phyloP scores from a whole-genome alignment of 2,797 vertebrate species.

The Neosilurus hyrtlii region DNA sequence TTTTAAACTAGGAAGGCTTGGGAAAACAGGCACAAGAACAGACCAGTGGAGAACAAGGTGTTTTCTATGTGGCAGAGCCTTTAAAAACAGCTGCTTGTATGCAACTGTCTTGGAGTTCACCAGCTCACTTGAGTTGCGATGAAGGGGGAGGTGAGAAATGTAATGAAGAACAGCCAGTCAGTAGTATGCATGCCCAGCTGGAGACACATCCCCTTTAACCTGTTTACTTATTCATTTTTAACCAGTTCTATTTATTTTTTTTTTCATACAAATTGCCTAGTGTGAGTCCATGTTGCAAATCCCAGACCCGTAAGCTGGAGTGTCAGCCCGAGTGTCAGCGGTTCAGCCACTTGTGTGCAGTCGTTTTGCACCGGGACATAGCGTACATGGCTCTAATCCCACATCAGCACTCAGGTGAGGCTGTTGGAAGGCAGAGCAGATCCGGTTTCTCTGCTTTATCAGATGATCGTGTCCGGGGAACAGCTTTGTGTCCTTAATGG shows the following conservation, averaged over 20 bases:
- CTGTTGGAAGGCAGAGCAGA: constrained; percentile 62
- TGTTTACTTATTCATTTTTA: not conserved
- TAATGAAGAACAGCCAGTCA: no score
- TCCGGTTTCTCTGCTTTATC: constrained; percentile 76
- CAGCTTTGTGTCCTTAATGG: constrained; percentile 74
- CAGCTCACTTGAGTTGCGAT: no score
- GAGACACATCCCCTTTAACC: not conserved
- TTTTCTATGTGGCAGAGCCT: no score
- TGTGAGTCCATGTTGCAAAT: not conserved
- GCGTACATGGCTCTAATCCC: constrained; percentile 41
- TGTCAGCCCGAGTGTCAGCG: constrained; percentile 6
- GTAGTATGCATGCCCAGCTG: no score
- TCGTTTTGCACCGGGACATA: constrained; percentile 5
- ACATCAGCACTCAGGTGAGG: constrained; percentile 58
- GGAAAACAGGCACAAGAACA: no score
- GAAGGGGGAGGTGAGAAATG: no score
- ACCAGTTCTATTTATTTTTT: not conserved
- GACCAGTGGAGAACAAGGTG: no score
- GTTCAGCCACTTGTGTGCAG: constrained; percentile 27
- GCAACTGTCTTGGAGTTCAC: no score
- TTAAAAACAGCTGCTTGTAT: no score
- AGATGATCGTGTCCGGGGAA: constrained; percentile 67
- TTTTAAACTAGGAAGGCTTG: no score
- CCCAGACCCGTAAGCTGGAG: not conserved
- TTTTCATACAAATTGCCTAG: not conserved